phyloP scores from a whole-genome alignment of 2,888 invertebrate genomes.

The Laspeyria flexula region DNA sequence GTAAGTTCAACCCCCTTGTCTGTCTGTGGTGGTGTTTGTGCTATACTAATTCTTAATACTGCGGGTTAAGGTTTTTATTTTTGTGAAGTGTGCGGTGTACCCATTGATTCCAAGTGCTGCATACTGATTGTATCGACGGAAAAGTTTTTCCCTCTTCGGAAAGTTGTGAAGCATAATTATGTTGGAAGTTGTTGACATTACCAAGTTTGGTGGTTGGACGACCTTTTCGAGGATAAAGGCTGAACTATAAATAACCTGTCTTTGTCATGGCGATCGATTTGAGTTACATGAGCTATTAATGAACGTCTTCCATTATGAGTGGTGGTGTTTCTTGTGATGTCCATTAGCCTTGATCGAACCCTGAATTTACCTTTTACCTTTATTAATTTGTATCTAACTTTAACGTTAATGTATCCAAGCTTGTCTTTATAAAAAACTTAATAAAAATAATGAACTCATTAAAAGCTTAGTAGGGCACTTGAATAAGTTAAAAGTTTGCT shows the following conservation, averaged over 20 bases:
- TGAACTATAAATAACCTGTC: constrained; percentile 45
- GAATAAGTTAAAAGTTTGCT: neutral
- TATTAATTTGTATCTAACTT: neutral
- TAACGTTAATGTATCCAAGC: neutral
- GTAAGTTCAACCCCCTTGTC: constrained; percentile 70
- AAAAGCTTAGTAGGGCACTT: neutral
- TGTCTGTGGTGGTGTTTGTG: constrained; percentile 46
- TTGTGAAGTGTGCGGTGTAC: constrained; percentile 37
- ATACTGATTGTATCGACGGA: constrained; percentile 56
- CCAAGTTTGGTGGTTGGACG: constrained; percentile 53
- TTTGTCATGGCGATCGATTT: constrained; percentile 41
- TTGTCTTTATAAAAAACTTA: neutral
- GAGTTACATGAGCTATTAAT: constrained; percentile 27
- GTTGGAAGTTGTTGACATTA: constrained; percentile 55
- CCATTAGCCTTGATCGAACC: neutral
- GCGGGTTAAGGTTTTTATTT: constrained; percentile 40
- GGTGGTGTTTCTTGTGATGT: neutral
- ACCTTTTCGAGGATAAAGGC: constrained; percentile 52
- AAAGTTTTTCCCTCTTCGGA: constrained; percentile 55
- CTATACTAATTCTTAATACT: constrained; percentile 50
- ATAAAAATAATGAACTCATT: neutral
- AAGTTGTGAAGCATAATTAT: constrained; percentile 49
- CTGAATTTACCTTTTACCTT: neutral
- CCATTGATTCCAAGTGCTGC: constrained; percentile 54
- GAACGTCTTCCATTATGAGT: constrained; percentile 5